Conservation (phyloP, 2,888 invertebrate genomes). For the Caenorhabditis wallacei region DNA sequence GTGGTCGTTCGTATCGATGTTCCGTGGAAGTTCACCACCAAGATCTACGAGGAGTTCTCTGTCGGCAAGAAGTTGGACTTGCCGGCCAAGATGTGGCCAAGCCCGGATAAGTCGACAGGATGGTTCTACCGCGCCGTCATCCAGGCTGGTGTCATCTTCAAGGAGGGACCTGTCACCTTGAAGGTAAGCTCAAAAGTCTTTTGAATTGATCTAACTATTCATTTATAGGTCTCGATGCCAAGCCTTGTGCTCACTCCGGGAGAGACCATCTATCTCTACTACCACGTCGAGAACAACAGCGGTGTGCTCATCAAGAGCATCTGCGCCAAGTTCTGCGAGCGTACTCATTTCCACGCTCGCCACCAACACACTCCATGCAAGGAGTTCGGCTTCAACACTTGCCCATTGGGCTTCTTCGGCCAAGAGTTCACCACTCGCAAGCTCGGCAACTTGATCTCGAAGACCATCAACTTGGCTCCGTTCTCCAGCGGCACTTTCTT, state of each 20-base stretch:
- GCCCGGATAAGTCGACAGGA: background rate
- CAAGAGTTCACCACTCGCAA: background rate
- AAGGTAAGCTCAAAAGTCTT: background rate
- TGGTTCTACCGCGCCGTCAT: conserved; percentile 5
- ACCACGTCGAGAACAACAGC: conserved; percentile 1
- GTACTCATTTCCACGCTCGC: conserved; percentile 10
- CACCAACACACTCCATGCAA: conserved; percentile 1
- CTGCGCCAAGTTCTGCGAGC: conserved; percentile 15
- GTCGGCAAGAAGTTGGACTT: conserved; percentile 11
- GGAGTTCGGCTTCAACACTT: conserved; percentile 2
- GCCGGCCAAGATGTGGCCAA: conserved; percentile 11
- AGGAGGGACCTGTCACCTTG: conserved; percentile 19
- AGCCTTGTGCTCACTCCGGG: background rate
- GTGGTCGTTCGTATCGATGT: background rate
- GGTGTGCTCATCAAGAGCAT: background rate
- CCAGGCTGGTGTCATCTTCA: conserved; percentile 12
- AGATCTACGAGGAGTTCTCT: background rate
- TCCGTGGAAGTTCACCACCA: background rate
- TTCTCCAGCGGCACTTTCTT: background rate
- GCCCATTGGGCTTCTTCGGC: background rate
- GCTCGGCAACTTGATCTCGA: background rate
- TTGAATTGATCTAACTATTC: too few species aligned
- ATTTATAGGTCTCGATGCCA: conserved; percentile 6
- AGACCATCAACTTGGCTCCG: background rate
- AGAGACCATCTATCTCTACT: background rate